Conservation (phyloP, 2,888 invertebrate species). For the Drosophila colorata region DNA sequence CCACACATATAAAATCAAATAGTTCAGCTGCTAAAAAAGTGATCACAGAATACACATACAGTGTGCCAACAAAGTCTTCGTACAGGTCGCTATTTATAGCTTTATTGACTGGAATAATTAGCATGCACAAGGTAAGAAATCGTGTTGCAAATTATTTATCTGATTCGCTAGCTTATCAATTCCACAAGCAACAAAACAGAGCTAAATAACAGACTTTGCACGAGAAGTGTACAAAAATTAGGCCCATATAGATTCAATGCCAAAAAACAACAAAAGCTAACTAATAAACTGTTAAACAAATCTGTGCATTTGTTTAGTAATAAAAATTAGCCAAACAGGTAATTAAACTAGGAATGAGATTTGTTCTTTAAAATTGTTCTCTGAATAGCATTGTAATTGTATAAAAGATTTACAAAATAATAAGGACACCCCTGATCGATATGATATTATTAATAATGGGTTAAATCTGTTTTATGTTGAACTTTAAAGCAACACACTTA, state of each 20-base stretch:
- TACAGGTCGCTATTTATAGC: constrained; percentile 47
- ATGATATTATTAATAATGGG: not conserved
- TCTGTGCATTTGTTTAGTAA: not conserved
- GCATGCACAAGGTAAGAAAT: constrained; percentile 48
- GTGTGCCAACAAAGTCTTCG: constrained; percentile 43
- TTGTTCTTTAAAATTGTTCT: not conserved
- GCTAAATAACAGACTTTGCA: not conserved
- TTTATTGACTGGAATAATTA: constrained; percentile 54
- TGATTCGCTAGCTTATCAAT: constrained; percentile 21
- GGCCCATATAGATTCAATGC: constrained; percentile 5
- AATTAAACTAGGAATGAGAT: not conserved
- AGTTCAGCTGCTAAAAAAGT: constrained; percentile 54
- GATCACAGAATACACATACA: constrained; percentile 42
- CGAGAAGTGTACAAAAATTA: not conserved
- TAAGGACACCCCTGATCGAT: too few relatives aligned
- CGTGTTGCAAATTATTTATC: constrained; percentile 35
- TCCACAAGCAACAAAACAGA: not conserved
- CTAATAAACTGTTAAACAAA: not conserved
- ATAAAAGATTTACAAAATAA: too few relatives aligned
- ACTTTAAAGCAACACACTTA: too few relatives aligned
- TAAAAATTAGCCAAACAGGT: not conserved
- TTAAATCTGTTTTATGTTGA: not conserved
- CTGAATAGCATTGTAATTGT: too few relatives aligned
- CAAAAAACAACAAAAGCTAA: not conserved
- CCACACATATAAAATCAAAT: constrained; percentile 23